Base-by-base conservation (phyloP, 2,113 vertebrate species). In the Crocuta crocuta region DNA sequence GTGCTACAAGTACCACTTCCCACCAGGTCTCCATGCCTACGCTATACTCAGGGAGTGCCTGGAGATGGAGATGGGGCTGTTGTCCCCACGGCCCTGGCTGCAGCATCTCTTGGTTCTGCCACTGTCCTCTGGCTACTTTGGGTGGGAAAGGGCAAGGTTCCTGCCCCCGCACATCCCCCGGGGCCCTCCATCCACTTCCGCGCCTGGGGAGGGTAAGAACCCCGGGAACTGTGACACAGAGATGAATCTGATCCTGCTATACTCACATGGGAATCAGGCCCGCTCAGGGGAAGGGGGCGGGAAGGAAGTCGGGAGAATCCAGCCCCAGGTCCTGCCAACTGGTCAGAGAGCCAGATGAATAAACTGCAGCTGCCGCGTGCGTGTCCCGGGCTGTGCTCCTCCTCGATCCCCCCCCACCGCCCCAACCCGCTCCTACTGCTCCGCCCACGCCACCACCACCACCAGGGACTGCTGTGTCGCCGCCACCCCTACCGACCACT, bases 401-500 rank as follows among this genome's bases (percentile, higher is more conserved):
- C 45, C 74, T 76, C 2, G 0, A 61, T 66, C 9, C 48, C 10
- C 10, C 12, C 48, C 48, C 10, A 50, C 11, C 48, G 48, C 48
- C 48, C 7, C 39, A 35, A 35, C 17, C 19, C 0, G 0, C 35
- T 55, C 65, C 39, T 24, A 71, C 26, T 53, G 33, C 85, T 33
- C 35, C n/a, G 73, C 74, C 43, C 9, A 0, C 1, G 23, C 17
- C 85, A 43, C 81, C 24, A 16, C 81, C 24, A 16, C 28, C 71
- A 76, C 74, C 35, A 39, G 31, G 12, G 31, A 31, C 70, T 63
- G 63, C 43, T 58, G 48, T 12, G 13, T 17, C 2, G 0, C 33
- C 1, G 1, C 16, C 31, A 39, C 48, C 31, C 50, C 9, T 10
- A 65, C 43, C 3, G 0, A 21, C 7, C 0, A 0, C 24, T 85